phyloP scores from a whole-genome alignment of 2,113 vertebrate genomes.

The Rhegmatorhina hoffmannsi region DNA sequence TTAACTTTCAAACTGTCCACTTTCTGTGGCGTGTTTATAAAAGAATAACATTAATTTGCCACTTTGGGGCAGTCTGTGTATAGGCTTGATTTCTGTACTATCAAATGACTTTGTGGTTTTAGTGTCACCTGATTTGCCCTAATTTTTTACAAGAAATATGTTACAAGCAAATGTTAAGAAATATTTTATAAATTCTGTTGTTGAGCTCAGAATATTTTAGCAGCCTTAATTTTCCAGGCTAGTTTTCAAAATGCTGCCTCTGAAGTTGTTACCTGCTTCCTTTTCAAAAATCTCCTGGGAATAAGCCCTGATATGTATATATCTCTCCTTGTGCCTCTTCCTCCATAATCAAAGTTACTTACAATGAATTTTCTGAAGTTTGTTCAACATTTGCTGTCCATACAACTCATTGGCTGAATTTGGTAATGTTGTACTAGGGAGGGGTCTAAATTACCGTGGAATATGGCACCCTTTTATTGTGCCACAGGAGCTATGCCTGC shows the following conservation, averaged over 20 bases:
- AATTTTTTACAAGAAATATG: not conserved
- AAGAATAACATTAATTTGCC: not conserved
- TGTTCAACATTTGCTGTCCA: not conserved
- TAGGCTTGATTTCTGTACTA: not conserved
- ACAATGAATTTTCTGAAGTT: slow-evolving; percentile 14
- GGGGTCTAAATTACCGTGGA: not conserved
- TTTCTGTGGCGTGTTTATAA: not conserved
- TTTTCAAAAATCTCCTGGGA: not conserved
- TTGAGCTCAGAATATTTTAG: not conserved
- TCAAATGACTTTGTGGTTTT: not conserved
- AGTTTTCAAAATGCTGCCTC: not conserved
- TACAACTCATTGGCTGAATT: not conserved
- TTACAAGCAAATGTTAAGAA: not conserved
- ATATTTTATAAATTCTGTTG: not conserved
- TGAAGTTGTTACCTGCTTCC: not conserved
- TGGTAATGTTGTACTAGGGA: not conserved
- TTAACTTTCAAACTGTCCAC: not conserved
- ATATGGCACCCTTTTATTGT: not conserved
- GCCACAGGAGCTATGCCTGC: not conserved
- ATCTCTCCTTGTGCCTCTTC: not conserved
- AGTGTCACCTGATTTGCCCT: not conserved
- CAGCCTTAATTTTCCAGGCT: not conserved
- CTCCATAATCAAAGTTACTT: not conserved
- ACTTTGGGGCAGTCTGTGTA: not conserved
- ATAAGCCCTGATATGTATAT: not conserved